These are phyloP conservation scores for Musca domestica DNA, from an alignment of 1,140 invertebrate genomes.

Conservation along the genomic window DNA sequence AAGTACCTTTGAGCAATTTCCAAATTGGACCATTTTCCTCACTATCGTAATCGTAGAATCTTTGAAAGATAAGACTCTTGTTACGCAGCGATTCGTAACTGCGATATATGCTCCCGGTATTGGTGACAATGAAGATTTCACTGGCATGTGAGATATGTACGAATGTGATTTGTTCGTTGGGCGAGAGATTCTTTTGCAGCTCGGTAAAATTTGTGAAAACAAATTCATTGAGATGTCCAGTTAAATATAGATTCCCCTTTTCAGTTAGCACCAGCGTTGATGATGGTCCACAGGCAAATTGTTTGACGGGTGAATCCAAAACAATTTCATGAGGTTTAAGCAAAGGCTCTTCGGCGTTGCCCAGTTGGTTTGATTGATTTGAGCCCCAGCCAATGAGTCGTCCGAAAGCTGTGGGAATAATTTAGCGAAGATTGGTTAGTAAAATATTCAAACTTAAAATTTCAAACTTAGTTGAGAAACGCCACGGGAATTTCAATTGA, in stretches of 20 bases:
- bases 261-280: slow-evolving; percentile 48
- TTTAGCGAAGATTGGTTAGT: too few species aligned
- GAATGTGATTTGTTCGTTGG: slow-evolving; percentile 48
- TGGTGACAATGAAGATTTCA: slow-evolving; percentile 51
- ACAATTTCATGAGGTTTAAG: slow-evolving; percentile 42
- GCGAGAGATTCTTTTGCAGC: slow-evolving; percentile 46
- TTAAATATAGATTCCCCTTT: slow-evolving; percentile 43
- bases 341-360: slow-evolving; percentile 23
- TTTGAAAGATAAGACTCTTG: slow-evolving; percentile 50
- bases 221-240: slow-evolving; percentile 48
- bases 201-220: slow-evolving; percentile 50
- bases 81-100: slow-evolving; percentile 47
- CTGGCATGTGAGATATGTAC: slow-evolving; percentile 52
- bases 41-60: slow-evolving; percentile 52
- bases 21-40: slow-evolving; percentile 53
- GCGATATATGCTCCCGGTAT: slow-evolving; percentile 49
- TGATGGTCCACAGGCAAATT: slow-evolving; percentile 45
- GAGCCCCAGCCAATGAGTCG: slow-evolving; percentile 48
- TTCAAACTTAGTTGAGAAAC: too few species aligned
- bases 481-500: too few species aligned
- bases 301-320: slow-evolving; percentile 40
- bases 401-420: slow-evolving; percentile 46
- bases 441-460: too few species aligned
- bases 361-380: slow-evolving; percentile 41
- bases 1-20: slow-evolving; percentile 47